phyloP scores from a whole-genome alignment of 1,140 invertebrate genomes.

The Anoplolepis gracilipes region DNA sequence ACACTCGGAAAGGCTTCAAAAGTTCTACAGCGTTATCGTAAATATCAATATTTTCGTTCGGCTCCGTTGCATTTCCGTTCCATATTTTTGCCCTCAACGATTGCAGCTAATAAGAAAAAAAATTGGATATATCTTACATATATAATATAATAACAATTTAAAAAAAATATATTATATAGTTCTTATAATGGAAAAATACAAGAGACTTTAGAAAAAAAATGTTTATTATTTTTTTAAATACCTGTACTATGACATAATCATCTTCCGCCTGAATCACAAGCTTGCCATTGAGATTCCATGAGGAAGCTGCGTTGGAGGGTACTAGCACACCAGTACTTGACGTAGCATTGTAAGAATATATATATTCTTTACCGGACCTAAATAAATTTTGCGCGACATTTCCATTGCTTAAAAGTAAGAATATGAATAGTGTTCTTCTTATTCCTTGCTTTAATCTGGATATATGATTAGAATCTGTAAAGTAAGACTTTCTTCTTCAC shows the following conservation, averaged over 20 bases:
- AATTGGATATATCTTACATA: neutral
- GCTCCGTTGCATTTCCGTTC: slow-evolving; percentile 78
- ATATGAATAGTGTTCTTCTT: slow-evolving; percentile 63
- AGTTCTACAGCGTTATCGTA: slow-evolving; percentile 77
- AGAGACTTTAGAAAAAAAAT: slow-evolving; percentile 3
- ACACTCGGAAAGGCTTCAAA: slow-evolving; percentile 81
- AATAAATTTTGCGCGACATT: slow-evolving; percentile 76
- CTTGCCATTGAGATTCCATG: slow-evolving; percentile 80
- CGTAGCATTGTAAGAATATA: slow-evolving; percentile 81
- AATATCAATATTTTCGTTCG: slow-evolving; percentile 63
- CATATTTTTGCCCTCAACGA: slow-evolving; percentile 77
- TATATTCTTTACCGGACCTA: slow-evolving; percentile 79
- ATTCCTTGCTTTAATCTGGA: slow-evolving; percentile 25
- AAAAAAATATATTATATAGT: neutral
- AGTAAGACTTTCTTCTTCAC: slow-evolving; percentile 26
- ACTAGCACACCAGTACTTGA: slow-evolving; percentile 81
- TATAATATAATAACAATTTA: slow-evolving; percentile 69
- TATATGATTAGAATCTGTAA: slow-evolving; percentile 59
- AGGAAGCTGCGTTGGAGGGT: slow-evolving; percentile 80
- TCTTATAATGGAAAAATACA: neutral
- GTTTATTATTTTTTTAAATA: slow-evolving; percentile 60
- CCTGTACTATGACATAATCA: slow-evolving; percentile 77
- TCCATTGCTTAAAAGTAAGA: slow-evolving; percentile 59
- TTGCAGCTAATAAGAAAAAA: slow-evolving; percentile 70
- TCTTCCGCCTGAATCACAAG: slow-evolving; percentile 77